Conservation (phyloP, 2,797 vertebrate genomes). For the Scomberomorus guttatus region DNA sequence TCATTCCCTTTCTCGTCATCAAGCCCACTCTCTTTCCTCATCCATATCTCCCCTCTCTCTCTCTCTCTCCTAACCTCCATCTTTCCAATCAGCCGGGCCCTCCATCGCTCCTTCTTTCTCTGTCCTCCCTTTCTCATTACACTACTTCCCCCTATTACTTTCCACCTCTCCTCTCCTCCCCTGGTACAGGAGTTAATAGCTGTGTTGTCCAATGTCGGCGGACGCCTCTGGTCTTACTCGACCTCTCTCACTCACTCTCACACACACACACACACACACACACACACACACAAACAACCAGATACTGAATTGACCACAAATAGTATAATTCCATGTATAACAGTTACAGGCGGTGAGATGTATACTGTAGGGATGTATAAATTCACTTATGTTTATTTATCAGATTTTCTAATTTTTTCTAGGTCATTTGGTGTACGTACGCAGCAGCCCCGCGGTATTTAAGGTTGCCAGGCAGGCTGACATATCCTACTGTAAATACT, state of each 20-base stretch:
- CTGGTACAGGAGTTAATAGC: constrained; percentile 65
- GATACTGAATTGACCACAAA: neutral
- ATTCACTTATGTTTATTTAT: too few species aligned
- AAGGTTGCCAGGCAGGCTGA: too few species aligned
- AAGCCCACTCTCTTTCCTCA: constrained; percentile 51
- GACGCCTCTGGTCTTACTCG: constrained; percentile 32
- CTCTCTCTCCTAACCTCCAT: constrained; percentile 58
- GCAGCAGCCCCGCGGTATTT: too few species aligned
- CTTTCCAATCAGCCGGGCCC: constrained; percentile 64
- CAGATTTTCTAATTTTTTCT: too few species aligned
- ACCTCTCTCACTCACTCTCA: constrained; percentile 45
- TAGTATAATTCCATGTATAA: too few species aligned
- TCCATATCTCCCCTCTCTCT: constrained; percentile 47
- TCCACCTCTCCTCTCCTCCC: constrained; percentile 35
- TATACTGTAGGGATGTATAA: too few species aligned
- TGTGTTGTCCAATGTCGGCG: constrained; percentile 59
- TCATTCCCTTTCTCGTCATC: constrained; percentile 67
- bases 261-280: constrained; percentile 7
- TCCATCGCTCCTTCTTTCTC: constrained; percentile 39
- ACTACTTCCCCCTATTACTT: constrained; percentile 39
- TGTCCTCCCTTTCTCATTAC: constrained; percentile 49
- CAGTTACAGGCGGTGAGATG: too few species aligned
- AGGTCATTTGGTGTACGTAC: too few species aligned
- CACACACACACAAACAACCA: neutral
- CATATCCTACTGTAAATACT: too few species aligned